Conservation (phyloP, 2,113 vertebrate genomes). For the Onychorhynchus coronatus region DNA sequence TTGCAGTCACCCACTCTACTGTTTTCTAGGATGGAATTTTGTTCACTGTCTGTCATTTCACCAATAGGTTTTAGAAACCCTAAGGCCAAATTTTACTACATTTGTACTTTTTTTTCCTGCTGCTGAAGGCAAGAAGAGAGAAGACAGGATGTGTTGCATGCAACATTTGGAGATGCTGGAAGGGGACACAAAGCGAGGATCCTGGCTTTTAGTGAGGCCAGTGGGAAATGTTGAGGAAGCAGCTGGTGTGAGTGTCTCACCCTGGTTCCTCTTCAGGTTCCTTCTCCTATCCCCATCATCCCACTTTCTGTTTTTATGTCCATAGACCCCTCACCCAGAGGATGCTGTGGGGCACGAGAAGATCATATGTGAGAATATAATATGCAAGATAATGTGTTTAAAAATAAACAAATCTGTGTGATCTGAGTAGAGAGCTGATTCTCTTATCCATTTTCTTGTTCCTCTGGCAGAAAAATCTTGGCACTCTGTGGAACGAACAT, state of each 20-base stretch:
- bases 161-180: background rate
- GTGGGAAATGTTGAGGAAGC: background rate
- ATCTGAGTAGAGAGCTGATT: background rate
- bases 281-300: background rate
- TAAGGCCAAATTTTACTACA: background rate
- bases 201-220: background rate
- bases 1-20: background rate
- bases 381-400: background rate
- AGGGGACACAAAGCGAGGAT: background rate
- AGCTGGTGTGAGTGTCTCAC: background rate
- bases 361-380: background rate
- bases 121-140: background rate
- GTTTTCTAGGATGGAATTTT: background rate
- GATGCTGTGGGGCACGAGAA: background rate
- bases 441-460: background rate
- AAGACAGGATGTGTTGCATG: background rate
- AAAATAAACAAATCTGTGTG: background rate
- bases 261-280: background rate
- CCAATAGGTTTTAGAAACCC: background rate
- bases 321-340: background rate
- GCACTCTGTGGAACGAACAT: background rate
- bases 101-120: background rate
- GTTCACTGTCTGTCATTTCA: background rate
- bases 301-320: background rate
- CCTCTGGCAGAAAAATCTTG: conserved; percentile 10